A percentile compares a stretch with the other conserved stretches of the same genome.
Evolutionary conservation across 2,797 vertebrate species (phyloP).

Genomic region (Protosalanx chinensis): DNA sequence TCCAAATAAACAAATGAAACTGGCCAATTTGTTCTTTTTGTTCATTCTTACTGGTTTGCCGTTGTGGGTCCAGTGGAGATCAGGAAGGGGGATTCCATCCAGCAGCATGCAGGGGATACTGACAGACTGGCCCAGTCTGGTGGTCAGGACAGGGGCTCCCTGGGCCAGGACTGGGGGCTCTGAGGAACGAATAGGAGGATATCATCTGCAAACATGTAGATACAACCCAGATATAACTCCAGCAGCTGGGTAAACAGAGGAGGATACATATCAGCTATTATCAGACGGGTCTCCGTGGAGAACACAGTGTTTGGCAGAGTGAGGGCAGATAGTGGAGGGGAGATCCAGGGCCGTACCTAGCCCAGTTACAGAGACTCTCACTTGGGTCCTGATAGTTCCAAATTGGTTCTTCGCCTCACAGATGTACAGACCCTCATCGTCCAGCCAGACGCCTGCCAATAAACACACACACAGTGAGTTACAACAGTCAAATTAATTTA

Average conservation of each 20-base stretch:
- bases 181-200: constrained; percentile 41
- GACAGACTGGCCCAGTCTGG: constrained; percentile 74
- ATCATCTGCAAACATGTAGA: neutral
- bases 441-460: constrained; percentile 74
- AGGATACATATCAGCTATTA: constrained; percentile 16
- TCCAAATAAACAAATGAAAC: neutral
- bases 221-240: constrained; percentile 20
- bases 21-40: neutral
- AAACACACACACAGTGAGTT: constrained; percentile 27
- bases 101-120: constrained; percentile 84
- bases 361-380: constrained; percentile 78
- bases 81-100: constrained; percentile 82
- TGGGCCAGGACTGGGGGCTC: constrained; percentile 81
- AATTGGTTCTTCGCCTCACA: constrained; percentile 87
- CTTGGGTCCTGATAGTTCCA: constrained; percentile 75
- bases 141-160: constrained; percentile 67
- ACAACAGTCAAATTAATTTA: neutral
- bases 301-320: neutral
- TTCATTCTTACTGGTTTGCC: constrained; percentile 75
- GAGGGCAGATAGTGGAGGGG: neutral
- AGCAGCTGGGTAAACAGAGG: constrained; percentile 3
- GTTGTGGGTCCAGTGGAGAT: constrained; percentile 81
- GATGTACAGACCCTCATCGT: constrained; percentile 81
- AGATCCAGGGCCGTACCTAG: constrained; percentile 69
- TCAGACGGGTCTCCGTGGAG: constrained; percentile 1